Base-by-base conservation (phyloP, 2,888 invertebrate species). In the Archips xylosteana region DNA sequence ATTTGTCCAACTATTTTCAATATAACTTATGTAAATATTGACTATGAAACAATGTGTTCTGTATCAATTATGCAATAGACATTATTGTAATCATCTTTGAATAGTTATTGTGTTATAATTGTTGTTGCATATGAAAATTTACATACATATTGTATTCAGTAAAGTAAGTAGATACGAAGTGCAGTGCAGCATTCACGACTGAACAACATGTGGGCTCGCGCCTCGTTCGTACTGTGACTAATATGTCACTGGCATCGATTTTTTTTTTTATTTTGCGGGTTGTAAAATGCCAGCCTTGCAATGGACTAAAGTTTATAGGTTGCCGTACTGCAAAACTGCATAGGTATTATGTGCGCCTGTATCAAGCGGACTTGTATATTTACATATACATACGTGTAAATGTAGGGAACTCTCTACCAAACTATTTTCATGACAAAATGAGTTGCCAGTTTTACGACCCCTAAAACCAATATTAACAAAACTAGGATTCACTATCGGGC, bases 21-120 rank as follows among this genome's bases (percentile, higher is more conserved):
- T 32, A 23, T 66, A 71, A 59, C 49, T 59, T 71, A 64, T 66
- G 60, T 71, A 65, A 71, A 71, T 60, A 71, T 39, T 49, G 49
- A 61, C 71, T 73, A 73, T 84, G 83, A 85, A 89, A 82, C 82
- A 82, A 89, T 88, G 89, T 90, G 89, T 91, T 91, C 89, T 84
- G 81, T 83, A 88, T 87, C 85, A 87, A 90, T 87, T 89, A 85
- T 88, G 86, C 87, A 89, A 91, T 89, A 90, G 87, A 84, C 81
- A 85, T 84, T 88, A 85, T 87, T 73, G 39, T 68, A 68, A 88
- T 88, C 87, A 88, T 87, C 84, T 82, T 87, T 87, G 83, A 88
- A 87, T 82, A 79, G 80, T 84, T 82, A 81, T 83, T 81, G 77
- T 83, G 80, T 76, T 79, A 80, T 77, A 76, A 77, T 80, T 79